Percentiles rank a stretch among this genome's conserved stretches.
Conservation (phyloP, 2,797 vertebrate species). For the Protonibea diacanthus region DNA sequence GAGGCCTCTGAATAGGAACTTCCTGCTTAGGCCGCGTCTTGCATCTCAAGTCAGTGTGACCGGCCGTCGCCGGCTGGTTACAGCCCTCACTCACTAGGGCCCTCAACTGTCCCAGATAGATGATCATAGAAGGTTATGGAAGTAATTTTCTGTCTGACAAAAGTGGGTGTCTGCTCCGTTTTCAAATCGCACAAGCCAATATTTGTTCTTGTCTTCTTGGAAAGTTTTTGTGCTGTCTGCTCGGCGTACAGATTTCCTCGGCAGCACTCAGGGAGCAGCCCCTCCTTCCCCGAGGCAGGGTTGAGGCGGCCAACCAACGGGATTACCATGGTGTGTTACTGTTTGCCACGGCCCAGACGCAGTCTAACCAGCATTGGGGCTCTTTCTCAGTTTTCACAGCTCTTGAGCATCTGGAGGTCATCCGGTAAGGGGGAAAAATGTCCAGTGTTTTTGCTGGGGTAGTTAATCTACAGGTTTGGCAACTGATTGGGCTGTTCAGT, state of each 20-base stretch:
- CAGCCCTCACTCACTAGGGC: constrained; percentile 52
- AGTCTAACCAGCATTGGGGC: constrained; percentile 67
- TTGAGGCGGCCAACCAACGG: constrained; percentile 76
- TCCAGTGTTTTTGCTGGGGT: constrained; percentile 66
- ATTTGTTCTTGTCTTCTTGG: constrained; percentile 75
- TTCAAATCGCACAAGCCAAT: constrained; percentile 59
- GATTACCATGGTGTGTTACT: constrained; percentile 82
- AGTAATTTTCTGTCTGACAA: constrained; percentile 60
- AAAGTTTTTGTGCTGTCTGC: constrained; percentile 66
- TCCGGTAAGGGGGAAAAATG: constrained; percentile 59
- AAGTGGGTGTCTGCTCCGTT: constrained; percentile 66
- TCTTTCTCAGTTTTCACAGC: constrained; percentile 66
- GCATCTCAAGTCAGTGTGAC: constrained; percentile 82
- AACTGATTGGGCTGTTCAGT: constrained; percentile 57
- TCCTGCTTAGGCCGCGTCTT: constrained; percentile 82
- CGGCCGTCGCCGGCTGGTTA: constrained; percentile 43
- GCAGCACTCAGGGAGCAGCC: constrained; percentile 64
- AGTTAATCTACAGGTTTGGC: constrained; percentile 81
- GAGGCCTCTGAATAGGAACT: constrained; percentile 80
- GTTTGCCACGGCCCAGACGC: constrained; percentile 73
- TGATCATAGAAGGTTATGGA: constrained; percentile 54
- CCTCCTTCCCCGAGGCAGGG: constrained; percentile 64
- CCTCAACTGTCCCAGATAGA: constrained; percentile 58
- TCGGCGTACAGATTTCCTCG: constrained; percentile 72
- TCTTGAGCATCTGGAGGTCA: constrained; percentile 73